Conservation (phyloP, 1,140 invertebrate genomes). For the Cydia splendana region DNA sequence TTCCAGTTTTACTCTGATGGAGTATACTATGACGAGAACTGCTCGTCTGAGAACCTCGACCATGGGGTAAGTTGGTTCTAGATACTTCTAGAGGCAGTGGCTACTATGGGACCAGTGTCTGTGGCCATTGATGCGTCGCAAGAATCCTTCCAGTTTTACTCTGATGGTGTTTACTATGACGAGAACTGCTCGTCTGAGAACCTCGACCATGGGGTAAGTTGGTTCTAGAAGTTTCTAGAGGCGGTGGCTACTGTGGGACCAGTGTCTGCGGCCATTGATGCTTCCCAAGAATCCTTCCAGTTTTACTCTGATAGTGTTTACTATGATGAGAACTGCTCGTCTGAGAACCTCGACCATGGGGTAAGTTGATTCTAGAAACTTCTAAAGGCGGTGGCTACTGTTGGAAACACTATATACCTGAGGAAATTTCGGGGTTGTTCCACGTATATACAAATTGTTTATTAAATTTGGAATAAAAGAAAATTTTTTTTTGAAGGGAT, state of each 20-base stretch:
- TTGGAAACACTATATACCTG: too few species aligned
- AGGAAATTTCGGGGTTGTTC: too few species aligned
- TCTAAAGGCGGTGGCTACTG: not conserved
- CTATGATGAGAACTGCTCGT: slow-evolving; percentile 84
- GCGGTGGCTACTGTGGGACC: slow-evolving; percentile 84
- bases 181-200: slow-evolving; percentile 84
- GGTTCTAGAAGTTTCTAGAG: not conserved
- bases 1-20: slow-evolving; percentile 85
- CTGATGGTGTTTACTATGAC: slow-evolving; percentile 83
- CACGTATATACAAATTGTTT: too few species aligned
- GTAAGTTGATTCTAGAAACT: slow-evolving; percentile 82
- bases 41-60: slow-evolving; percentile 88
- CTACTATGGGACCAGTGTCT: slow-evolving; percentile 87
- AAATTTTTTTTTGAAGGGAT: not conserved
- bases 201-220: slow-evolving; percentile 93
- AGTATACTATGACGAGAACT: slow-evolving; percentile 82
- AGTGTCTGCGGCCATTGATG: slow-evolving; percentile 95
- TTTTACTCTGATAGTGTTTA: slow-evolving; percentile 84
- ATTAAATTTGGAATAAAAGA: too few species aligned
- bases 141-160: slow-evolving; percentile 84
- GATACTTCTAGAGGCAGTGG: not conserved
- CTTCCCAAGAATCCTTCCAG: slow-evolving; percentile 87
- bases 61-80: slow-evolving; percentile 87
- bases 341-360: slow-evolving; percentile 91
- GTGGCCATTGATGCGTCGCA: slow-evolving; percentile 96